A percentile compares a stretch with the other conserved stretches of the same genome.
These are phyloP conservation scores for Hormaphis cornu DNA, from an alignment of 1,140 invertebrate species.

Conservation along the genomic window DNA sequence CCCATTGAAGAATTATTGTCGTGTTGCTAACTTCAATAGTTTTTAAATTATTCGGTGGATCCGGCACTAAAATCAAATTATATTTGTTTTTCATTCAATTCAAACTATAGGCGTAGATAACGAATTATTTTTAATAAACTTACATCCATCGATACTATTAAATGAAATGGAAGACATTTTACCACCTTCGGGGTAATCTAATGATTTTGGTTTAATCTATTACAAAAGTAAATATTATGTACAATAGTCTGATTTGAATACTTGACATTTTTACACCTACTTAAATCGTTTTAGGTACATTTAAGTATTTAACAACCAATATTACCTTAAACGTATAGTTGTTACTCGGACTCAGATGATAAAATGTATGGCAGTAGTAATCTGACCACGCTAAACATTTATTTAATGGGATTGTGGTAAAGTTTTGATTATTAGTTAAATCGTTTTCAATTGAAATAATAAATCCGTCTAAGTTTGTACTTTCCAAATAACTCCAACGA, in stretches of 20 bases:
- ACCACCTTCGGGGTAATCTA: background rate
- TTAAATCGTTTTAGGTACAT: too few relatives aligned
- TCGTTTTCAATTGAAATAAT: background rate
- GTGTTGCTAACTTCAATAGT: background rate
- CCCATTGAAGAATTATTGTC: background rate
- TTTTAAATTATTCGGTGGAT: background rate
- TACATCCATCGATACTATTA: background rate
- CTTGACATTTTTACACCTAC: background rate
- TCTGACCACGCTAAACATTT: background rate
- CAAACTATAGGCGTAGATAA: background rate
- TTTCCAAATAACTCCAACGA: background rate
- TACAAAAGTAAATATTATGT: background rate
- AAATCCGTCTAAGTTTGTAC: background rate
- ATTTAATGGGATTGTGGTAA: background rate
- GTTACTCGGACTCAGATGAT: background rate
- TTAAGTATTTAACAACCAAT: too few relatives aligned
- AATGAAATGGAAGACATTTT: background rate
- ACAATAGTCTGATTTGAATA: background rate
- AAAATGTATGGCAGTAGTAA: background rate
- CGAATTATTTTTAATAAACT: background rate
- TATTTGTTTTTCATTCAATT: background rate
- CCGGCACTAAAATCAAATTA: background rate
- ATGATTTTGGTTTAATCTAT: background rate
- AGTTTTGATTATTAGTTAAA: background rate
- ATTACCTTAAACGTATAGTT: background rate